A percentile compares a stretch with the other conserved stretches of the same genome.
Evolutionary conservation across 2,113 vertebrate genomes (phyloP).

Genomic region (Danionella cerebrum): DNA sequence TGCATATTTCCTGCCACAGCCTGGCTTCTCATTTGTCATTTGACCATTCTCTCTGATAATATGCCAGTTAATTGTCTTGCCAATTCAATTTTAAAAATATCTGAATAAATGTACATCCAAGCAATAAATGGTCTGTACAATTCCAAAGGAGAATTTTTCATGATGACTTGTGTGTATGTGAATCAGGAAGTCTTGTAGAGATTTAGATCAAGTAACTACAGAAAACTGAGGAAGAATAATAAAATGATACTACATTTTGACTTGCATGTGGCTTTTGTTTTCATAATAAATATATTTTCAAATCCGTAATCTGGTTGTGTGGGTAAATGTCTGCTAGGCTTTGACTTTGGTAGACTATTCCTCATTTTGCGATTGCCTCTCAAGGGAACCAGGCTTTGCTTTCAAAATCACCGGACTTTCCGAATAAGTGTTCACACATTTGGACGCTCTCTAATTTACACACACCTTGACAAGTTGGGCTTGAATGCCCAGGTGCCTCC

Average conservation of each 20-base stretch:
- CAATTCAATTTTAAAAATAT: background rate
- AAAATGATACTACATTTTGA: background rate
- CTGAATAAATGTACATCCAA: background rate
- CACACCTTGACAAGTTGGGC: slow-evolving; percentile 40
- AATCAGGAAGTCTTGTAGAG: slow-evolving; percentile 4
- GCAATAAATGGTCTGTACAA: background rate
- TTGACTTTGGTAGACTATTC: slow-evolving; percentile 12
- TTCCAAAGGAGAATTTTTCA: background rate
- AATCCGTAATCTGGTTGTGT: background rate
- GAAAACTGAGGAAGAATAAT: background rate
- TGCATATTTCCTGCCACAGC: background rate
- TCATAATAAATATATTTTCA: background rate
- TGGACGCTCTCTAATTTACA: slow-evolving; percentile 17
- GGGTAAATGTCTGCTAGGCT: background rate
- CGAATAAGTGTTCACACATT: slow-evolving; percentile 39
- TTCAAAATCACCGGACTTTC: slow-evolving; percentile 65
- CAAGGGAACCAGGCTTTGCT: slow-evolving; percentile 40
- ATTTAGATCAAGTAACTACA: background rate
- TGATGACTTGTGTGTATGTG: background rate
- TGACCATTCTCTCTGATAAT: too few relatives aligned
- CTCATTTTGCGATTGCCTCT: slow-evolving; percentile 32
- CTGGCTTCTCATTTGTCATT: background rate
- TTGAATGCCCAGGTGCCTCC: slow-evolving; percentile 19
- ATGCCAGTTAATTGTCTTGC: too few relatives aligned
- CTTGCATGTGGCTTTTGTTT: background rate